Percentiles rank a stretch among this genome's conserved stretches.
Evolutionary conservation across 2,888 invertebrate genomes (phyloP).

Genomic region (Cheilosia vulpina): DNA sequence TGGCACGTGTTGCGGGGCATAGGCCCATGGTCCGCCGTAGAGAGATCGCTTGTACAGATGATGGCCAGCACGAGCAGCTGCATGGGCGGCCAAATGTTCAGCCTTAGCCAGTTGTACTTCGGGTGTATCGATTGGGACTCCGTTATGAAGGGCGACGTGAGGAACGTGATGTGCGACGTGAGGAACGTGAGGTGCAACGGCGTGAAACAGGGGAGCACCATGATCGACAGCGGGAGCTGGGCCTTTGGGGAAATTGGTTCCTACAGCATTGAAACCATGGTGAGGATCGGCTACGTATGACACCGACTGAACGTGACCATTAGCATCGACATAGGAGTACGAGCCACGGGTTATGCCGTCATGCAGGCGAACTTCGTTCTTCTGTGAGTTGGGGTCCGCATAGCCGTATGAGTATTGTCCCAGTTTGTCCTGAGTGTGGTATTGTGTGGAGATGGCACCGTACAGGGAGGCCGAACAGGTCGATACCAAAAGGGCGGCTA

Average conservation of each 20-base stretch:
- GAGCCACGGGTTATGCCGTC: conserved; percentile 87
- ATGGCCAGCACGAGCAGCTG: conserved; percentile 83
- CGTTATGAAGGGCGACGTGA: conserved; percentile 80
- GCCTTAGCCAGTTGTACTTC: conserved; percentile 85
- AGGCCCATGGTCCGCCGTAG: conserved; percentile 79
- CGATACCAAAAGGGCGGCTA: conserved; percentile 81
- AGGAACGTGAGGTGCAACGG: conserved; percentile 80
- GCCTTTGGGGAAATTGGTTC: conserved; percentile 87
- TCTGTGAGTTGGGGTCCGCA: conserved; percentile 87
- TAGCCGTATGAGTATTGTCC: conserved; percentile 88
- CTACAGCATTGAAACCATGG: conserved; percentile 87
- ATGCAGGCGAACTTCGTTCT: conserved; percentile 86
- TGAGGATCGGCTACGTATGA: conserved; percentile 87
- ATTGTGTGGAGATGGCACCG: conserved; percentile 84
- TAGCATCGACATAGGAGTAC: conserved; percentile 88
- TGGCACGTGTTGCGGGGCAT: conserved; percentile 79
- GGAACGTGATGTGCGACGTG: conserved; percentile 81
- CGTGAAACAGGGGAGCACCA: conserved; percentile 77
- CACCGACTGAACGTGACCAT: conserved; percentile 87
- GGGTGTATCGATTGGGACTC: conserved; percentile 83
- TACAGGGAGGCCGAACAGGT: conserved; percentile 81
- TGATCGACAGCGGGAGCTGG: conserved; percentile 81
- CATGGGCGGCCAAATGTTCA: conserved; percentile 84
- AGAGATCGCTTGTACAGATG: conserved; percentile 84
- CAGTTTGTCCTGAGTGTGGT: conserved; percentile 86